These are phyloP conservation scores for Campopleginae sp. DNA, from an alignment of 2,888 invertebrate genomes.

Conservation along the genomic window DNA sequence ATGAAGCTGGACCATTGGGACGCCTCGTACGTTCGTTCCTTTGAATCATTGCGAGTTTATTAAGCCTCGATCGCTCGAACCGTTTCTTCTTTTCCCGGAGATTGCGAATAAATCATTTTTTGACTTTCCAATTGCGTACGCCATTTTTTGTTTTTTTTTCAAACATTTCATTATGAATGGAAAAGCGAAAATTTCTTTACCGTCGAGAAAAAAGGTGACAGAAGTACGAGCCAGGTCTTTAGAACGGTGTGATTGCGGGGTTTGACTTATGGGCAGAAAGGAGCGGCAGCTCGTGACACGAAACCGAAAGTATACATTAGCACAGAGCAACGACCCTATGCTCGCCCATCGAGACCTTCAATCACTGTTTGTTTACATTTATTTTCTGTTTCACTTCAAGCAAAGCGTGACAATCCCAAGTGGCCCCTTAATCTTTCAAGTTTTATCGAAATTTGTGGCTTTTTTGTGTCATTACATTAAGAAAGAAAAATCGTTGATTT, in stretches of 20 bases:
- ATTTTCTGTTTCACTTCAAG: not conserved
- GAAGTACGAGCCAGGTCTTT: not conserved
- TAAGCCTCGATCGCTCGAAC: not conserved
- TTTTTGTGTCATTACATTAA: constrained; percentile 6
- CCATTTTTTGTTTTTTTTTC: not conserved
- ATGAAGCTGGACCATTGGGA: not conserved
- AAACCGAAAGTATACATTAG: not conserved
- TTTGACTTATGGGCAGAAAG: not conserved
- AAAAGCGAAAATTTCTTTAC: not conserved
- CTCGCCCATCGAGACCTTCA: not conserved
- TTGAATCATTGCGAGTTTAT: not conserved
- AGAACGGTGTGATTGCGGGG: not conserved
- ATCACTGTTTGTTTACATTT: not conserved
- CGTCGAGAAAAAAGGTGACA: not conserved
- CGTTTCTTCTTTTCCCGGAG: not conserved
- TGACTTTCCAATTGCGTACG: not conserved
- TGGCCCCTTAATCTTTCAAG: constrained; percentile 23
- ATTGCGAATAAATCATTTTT: not conserved
- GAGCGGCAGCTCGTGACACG: constrained; percentile 5
- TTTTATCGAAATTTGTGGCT: not conserved
- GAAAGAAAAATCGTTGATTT: not conserved
- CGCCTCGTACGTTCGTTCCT: not conserved
- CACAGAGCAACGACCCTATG: not conserved
- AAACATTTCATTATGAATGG: not conserved
- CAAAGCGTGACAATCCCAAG: constrained; percentile 27